Conservation (phyloP, 2,797 vertebrate species). For the Acipenser transmontanus region DNA sequence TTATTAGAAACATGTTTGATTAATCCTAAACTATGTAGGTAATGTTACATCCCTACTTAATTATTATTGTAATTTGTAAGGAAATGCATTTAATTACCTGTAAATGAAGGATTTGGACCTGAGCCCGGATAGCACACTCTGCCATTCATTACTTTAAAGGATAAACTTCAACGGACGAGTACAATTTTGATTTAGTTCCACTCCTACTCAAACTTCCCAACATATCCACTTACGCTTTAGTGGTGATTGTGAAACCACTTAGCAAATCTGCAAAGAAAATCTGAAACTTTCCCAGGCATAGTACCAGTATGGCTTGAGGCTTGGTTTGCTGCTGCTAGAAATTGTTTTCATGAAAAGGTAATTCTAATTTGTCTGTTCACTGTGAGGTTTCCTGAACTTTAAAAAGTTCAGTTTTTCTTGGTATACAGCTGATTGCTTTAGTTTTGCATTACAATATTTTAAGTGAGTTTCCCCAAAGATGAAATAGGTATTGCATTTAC, state of each 20-base stretch:
- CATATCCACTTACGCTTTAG: slow-evolving; percentile 56
- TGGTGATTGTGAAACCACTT: slow-evolving; percentile 22
- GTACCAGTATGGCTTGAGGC: slow-evolving; percentile 5
- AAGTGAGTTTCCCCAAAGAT: too few species aligned
- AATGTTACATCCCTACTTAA: too few species aligned
- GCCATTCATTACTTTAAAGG: not conserved
- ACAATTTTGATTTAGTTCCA: slow-evolving; percentile 33
- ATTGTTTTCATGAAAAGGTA: slow-evolving; percentile 17
- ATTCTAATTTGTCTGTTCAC: slow-evolving; percentile 11
- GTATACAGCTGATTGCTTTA: too few species aligned
- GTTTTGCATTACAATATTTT: too few species aligned
- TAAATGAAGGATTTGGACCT: too few species aligned
- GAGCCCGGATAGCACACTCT: not conserved
- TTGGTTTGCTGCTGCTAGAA: slow-evolving; percentile 9
- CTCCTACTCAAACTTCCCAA: slow-evolving; percentile 50
- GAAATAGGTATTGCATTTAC: slow-evolving; percentile 13
- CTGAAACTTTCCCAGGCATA: slow-evolving; percentile 34
- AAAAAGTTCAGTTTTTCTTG: too few species aligned
- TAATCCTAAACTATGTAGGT: too few species aligned
- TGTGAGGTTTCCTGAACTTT: not conserved
- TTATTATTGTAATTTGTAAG: not conserved
- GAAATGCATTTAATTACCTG: not conserved
- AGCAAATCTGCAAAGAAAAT: not conserved
- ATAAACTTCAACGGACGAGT: not conserved
- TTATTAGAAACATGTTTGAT: too few species aligned